Percentiles rank a stretch among this genome's conserved stretches.
Evolutionary conservation across 2,888 invertebrate genomes (phyloP).

Genomic region (Microctonus hyperodae): DNA sequence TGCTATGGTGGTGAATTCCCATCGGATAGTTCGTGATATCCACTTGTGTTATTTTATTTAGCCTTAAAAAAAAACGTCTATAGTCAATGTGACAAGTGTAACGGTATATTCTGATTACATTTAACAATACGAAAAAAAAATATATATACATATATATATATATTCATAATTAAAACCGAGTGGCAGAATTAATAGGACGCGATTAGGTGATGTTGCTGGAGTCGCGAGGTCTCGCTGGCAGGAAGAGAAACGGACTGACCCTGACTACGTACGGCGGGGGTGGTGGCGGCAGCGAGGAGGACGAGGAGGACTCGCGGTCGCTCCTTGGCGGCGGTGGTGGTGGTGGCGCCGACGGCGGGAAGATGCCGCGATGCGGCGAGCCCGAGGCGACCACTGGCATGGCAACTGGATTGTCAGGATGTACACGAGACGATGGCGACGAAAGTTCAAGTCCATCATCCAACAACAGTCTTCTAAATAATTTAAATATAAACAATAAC

Average conservation of each 20-base stretch:
- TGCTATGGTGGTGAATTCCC: neutral
- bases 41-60: no score
- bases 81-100: constrained; percentile 1
- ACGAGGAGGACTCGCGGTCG: constrained; percentile 66
- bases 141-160: no score
- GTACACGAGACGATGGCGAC: constrained; percentile 67
- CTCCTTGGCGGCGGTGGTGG: constrained; percentile 53
- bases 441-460: constrained; percentile 69
- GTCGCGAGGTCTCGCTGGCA: constrained; percentile 61
- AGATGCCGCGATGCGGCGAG: constrained; percentile 64
- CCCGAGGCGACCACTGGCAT: constrained; percentile 53
- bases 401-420: constrained; percentile 53
- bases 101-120: neutral
- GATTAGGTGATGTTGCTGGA: constrained; percentile 62
- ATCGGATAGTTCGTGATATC: neutral
- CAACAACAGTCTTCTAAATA: constrained; percentile 56
- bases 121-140: constrained; percentile 1
- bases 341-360: constrained; percentile 56
- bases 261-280: constrained; percentile 61
- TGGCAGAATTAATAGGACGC: constrained; percentile 60
- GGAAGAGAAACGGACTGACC: constrained; percentile 63
- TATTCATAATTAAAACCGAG: constrained; percentile 48
- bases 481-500: constrained; percentile 37
- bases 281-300: constrained; percentile 70
- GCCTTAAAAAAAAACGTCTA: neutral